Evolutionary conservation across 2,888 invertebrate genomes (phyloP).

Genomic region (Parnassius apollo): DNA sequence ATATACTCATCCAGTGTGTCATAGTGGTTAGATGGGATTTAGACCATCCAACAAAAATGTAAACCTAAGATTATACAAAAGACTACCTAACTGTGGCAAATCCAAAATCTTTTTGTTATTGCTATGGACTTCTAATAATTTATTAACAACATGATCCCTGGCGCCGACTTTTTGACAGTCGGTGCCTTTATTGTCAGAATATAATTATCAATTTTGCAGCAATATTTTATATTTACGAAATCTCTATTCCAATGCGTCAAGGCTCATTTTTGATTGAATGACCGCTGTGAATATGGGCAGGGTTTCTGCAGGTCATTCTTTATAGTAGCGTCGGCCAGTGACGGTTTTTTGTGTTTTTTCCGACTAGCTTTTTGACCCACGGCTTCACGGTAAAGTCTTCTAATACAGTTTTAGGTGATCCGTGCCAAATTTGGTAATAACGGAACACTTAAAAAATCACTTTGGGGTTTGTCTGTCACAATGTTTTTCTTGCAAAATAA

Average conservation of each 20-base stretch:
- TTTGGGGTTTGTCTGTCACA: too few species aligned
- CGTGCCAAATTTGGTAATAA: too few species aligned
- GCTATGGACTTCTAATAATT: conserved; percentile 52
- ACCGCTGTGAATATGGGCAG: conserved; percentile 38
- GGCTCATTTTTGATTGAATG: conserved; percentile 37
- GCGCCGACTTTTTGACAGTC: conserved; percentile 77
- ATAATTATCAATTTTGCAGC: conserved; percentile 65
- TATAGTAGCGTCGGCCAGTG: conserved; percentile 61
- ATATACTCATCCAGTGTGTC: too few species aligned
- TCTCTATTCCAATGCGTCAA: conserved; percentile 36
- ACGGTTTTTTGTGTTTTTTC: conserved; percentile 43
- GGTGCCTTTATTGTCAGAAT: conserved; percentile 78
- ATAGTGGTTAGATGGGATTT: too few species aligned
- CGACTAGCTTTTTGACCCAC: conserved; percentile 29
- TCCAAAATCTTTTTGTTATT: conserved; percentile 53
- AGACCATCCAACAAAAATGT: too few species aligned
- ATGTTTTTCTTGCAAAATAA: too few species aligned
- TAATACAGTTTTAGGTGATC: too few species aligned
- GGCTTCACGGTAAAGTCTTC: neutral
- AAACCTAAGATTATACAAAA: neutral
- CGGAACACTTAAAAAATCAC: too few species aligned
- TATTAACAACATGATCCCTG: conserved; percentile 66
- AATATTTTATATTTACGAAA: conserved; percentile 32
- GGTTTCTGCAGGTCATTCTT: conserved; percentile 68
- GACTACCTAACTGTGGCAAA: conserved; percentile 42